Base-by-base conservation (phyloP, 1,140 invertebrate species). In the Drosophila parabipectinata region DNA sequence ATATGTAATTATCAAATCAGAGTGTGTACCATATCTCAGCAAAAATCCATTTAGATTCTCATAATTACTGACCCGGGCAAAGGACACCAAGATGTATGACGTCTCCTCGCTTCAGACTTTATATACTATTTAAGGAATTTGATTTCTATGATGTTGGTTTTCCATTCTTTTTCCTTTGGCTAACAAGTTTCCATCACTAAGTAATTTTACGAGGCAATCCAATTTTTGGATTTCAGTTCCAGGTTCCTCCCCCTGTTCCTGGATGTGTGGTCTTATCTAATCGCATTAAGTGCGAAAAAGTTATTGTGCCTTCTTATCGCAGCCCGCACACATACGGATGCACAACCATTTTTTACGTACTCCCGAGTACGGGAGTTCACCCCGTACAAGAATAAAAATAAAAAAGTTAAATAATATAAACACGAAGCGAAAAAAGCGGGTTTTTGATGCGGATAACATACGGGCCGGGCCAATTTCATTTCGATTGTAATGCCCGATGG, bases 381-480 rank as follows among this genome's bases (percentile, higher is more conserved):
- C 28, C 48, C 26, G 30, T 41, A 4, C 26, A 21, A 28, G 47
- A 50, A 79, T 82, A 88, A 87, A 44, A 56, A 64, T 82, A 88
- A 87, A 88, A 88, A 87, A 44, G 59, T 68, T 82, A 88, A 87
- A 88, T 67, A 76, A 76, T 83, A 76, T 88, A 72, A 83, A 82
- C 78, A 82, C 76, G 83, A 61, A 44, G n/a, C 14, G 24, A 64
- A 61, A 67, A 48, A 68, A 78, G 77, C 82, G 74, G 82, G 82
- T 56, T 21, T 53, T 30, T 45, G 52, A 45, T 54, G 12, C n/a
- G 44, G 21, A 58, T n/a, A 9, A 58, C 64, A 87, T 88, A 71
- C 83, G 83, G 83, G 83, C 58, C 83, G 83, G 83, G 83, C 58
- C 83, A 83, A 72, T 83, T 83, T 72, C 75, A 83, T 79, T 87